Evolutionary conservation across 2,888 invertebrate genomes (phyloP), one percentile per base, ranked within the genome.

Genomic region (Drosophila parthenogenetica): DNA sequence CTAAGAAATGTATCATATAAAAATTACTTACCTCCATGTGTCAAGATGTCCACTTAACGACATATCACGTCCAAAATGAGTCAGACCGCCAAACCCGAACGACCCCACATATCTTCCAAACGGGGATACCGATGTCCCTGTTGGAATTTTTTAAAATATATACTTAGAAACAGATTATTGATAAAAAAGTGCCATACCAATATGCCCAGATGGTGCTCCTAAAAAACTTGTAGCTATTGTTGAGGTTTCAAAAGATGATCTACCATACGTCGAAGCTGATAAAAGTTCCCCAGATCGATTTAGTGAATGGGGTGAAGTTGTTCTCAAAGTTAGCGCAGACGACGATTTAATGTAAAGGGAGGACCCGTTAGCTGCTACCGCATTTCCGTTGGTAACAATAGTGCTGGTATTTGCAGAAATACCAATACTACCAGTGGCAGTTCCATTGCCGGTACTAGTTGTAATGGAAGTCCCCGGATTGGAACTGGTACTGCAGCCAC

Each of bases 71-170:
- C 93, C 91, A 92, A 95, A 96, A 69, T 95, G 95, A 37, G 96
- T 94, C 77, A 96, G 93, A 19, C 94, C 94, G 85, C 94, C 94
- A 84, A 95, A 95, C 17, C 94, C 95, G 63, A 94, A 94, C 49
- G 94, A 94, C 60, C 95, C 94, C 61, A 95, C 96, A 93, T 97
- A 97, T 81, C 97, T 94, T 61, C 95, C 96, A 92, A 97, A 97
- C 54, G 96, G 96, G 65, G 96, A 96, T 89, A 96, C 95, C 78
- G 95, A 95, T 89, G 95, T 93, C 79, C 94, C 94, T 93, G 90
- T 43, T 7, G 8, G 35, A 60, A 10, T 37, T 35, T 25, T 22
- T 45, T 29, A 0, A 43, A 16, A 10, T 64, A 43, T 22, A 37
- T 46, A 29, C 2, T 35, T 22, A 25, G n/a, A 10, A 2, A 29